Evolutionary conservation across 1,140 invertebrate species (phyloP), one percentile per base, ranked within the genome.

Genomic region (Drosophila auraria): DNA sequence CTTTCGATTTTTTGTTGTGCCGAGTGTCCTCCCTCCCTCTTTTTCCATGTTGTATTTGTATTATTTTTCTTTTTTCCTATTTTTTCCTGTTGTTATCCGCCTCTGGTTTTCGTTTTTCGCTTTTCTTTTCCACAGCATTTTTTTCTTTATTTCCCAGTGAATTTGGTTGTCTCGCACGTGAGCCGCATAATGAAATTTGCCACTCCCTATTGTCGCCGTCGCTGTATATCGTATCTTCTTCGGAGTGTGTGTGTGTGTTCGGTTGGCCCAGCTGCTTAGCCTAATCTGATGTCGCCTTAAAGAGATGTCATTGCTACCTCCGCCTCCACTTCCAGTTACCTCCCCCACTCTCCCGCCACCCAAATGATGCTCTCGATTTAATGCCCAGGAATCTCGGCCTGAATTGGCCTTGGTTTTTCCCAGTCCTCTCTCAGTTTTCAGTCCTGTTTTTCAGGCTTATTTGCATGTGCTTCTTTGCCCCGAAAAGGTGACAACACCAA

Each of bases 81-180:
- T 60, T 72, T 54, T 65, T 53, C 25, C 17, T 66, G 56, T 30
- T 61, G 50, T 61, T 73, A 38, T 58, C 42, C 71, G 45, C 53
- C 61, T 54, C 50, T 64, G 53, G 58, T 61, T 49, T 75, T 66
- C 40, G 59, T 71, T 63, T 61, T 70, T 65, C 57, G 66, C 61
- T 54, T 76, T 65, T 75, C 50, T 82, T 61, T 82, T 59, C 58
- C 30, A 73, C 47, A 40, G 20, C 14, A 73, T 70, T 74, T 83
- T 81, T 80, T 81, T 89, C 81, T 87, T 87, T 90, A 82, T 90
- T 82, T 91, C 82, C 66, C 79, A 90, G 86, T 91, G 87, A 91
- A 91, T 91, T 91, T 91, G 87, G 87, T 91, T 91, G 87, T 91
- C 87, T 91, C 83, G 87, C 87, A 91, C 87, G 87, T 91, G 87